Conservation (phyloP, 2,113 vertebrate species). For the Delphinus delphis region DNA sequence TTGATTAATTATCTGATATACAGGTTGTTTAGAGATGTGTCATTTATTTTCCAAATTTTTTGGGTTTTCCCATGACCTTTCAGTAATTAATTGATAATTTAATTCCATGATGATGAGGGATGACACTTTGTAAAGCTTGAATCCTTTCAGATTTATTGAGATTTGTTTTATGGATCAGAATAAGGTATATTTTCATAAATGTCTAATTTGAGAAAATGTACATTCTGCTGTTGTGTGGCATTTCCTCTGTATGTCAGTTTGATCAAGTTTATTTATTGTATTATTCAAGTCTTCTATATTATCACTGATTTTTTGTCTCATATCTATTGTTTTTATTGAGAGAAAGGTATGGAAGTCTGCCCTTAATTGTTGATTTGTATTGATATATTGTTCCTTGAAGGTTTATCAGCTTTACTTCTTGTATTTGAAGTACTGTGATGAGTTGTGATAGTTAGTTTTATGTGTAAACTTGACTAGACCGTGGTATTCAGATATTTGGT, state of each 20-base stretch:
- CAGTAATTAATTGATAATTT: background rate
- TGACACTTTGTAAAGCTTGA: background rate
- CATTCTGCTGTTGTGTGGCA: background rate
- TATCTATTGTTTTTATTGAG: background rate
- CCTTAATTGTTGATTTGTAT: background rate
- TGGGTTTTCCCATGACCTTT: background rate
- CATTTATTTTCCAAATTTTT: background rate
- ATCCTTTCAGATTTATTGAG: background rate
- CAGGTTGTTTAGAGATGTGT: background rate
- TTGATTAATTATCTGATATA: background rate
- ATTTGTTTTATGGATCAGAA: too few species aligned
- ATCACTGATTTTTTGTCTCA: background rate
- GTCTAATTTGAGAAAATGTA: background rate
- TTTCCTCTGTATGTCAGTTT: background rate
- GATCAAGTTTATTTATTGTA: background rate
- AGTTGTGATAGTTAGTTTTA: too few species aligned
- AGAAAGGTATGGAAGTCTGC: background rate
- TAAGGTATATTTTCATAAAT: too few species aligned
- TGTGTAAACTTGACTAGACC: too few species aligned
- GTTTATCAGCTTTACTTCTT: background rate
- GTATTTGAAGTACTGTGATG: background rate
- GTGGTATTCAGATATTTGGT: too few species aligned
- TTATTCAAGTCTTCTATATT: background rate
- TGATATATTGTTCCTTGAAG: background rate
- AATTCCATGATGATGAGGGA: background rate